Evolutionary conservation across 2,888 invertebrate species (phyloP).

Genomic region (Gerris lacustris): DNA sequence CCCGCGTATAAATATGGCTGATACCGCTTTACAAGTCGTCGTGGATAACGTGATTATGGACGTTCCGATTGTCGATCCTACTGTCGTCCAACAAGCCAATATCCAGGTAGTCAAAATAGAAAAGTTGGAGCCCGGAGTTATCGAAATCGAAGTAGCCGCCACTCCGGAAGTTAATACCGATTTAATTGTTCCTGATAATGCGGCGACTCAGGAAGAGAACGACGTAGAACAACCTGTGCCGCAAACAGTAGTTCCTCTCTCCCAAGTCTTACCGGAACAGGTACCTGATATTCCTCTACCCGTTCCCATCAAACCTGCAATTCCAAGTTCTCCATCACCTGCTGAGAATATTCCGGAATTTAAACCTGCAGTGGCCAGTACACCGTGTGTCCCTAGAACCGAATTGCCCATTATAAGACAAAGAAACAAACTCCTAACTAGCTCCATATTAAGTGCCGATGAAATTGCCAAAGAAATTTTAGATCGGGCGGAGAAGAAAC

Average conservation of each 20-base stretch:
- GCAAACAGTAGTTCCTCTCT: not conserved
- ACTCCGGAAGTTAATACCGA: not conserved
- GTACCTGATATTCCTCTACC: not conserved
- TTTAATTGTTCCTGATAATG: not conserved
- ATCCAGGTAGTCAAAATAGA: not conserved
- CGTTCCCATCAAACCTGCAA: not conserved
- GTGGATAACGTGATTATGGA: no score
- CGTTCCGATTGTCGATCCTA: no score
- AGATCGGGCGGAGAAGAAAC: conserved; percentile 41
- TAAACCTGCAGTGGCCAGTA: not conserved
- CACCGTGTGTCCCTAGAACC: not conserved
- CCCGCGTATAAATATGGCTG: no score
- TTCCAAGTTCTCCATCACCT: not conserved
- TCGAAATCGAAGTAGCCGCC: not conserved
- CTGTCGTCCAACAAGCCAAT: no score
- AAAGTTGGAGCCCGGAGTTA: not conserved
- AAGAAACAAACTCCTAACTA: conserved; percentile 29
- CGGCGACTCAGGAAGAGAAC: not conserved
- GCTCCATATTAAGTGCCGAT: conserved; percentile 44
- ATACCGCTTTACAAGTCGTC: no score
- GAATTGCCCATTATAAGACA: conserved; percentile 14
- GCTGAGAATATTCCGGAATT: not conserved
- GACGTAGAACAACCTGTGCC: not conserved
- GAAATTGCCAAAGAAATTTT: conserved; percentile 45
- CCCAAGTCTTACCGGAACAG: not conserved